Conservation (phyloP, 2,113 vertebrate species). For the Ammodramus savannarum region DNA sequence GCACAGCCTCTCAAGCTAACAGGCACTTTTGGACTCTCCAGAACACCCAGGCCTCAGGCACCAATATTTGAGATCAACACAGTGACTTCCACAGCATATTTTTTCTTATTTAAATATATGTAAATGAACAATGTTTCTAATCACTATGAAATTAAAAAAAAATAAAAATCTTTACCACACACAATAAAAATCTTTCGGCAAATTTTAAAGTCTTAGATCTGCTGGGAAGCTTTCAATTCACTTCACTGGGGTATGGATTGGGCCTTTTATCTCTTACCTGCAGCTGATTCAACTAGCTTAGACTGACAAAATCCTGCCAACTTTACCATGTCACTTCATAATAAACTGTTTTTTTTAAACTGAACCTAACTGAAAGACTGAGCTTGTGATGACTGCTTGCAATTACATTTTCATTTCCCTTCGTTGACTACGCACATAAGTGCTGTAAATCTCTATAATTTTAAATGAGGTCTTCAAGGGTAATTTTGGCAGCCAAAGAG, state of each 20-base stretch:
- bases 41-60: background rate
- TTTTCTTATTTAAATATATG: background rate
- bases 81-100: background rate
- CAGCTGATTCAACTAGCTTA: background rate
- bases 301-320: background rate
- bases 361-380: background rate
- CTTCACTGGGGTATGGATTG: background rate
- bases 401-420: conserved; percentile 27
- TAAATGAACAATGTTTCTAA: background rate
- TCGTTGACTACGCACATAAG: background rate
- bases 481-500: conserved; percentile 6
- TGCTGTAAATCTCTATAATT: background rate
- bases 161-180: background rate
- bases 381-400: conserved; percentile 9
- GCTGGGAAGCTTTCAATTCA: background rate
- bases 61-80: background rate
- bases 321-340: background rate
- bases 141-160: background rate
- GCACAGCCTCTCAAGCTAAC: rapidly evolving
- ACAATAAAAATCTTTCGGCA: background rate
- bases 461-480: conserved; percentile 17
- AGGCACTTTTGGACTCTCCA: background rate
- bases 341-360: background rate
- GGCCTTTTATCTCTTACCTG: background rate
- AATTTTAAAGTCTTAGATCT: background rate